These are phyloP conservation scores for Peribatodes rhomboidaria DNA, from an alignment of 2,888 invertebrate species.

Conservation along the genomic window DNA sequence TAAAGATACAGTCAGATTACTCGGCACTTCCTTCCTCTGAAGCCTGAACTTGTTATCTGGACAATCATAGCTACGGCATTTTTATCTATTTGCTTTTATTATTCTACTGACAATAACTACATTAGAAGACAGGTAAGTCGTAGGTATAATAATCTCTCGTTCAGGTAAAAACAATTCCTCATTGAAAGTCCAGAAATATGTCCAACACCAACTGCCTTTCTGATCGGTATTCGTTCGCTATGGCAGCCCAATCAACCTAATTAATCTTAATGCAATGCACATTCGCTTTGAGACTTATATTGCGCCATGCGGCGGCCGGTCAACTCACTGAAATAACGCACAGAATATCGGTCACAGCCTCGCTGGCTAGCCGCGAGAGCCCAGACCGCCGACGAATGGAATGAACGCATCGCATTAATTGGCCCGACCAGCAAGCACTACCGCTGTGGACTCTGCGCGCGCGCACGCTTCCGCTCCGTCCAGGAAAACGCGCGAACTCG, in stretches of 20 bases:
- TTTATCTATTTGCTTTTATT: too few species aligned
- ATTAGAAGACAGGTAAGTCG: too few species aligned
- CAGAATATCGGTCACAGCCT: constrained; percentile 82
- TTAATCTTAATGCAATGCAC: constrained; percentile 82
- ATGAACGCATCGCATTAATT: constrained; percentile 82
- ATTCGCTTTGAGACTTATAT: constrained; percentile 82
- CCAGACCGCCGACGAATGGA: constrained; percentile 68
- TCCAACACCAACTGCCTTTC: background rate
- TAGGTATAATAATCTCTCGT: too few species aligned
- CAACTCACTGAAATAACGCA: constrained; percentile 77
- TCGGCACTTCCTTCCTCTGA: too few species aligned
- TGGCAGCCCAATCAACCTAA: constrained; percentile 32
- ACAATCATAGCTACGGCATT: too few species aligned
- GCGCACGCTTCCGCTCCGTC: constrained; percentile 76
- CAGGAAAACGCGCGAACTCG: constrained; percentile 70
- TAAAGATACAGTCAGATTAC: too few species aligned
- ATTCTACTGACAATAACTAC: too few species aligned
- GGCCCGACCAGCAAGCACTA: constrained; percentile 72
- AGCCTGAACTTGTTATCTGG: too few species aligned
- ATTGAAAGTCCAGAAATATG: background rate
- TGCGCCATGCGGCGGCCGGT: constrained; percentile 71
- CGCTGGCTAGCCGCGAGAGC: constrained; percentile 51
- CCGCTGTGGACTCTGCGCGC: constrained; percentile 74
- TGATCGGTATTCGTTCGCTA: background rate
- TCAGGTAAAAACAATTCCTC: too few species aligned